phyloP scores from a whole-genome alignment of 2,113 vertebrate genomes.

The Dasyurus viverrinus region DNA sequence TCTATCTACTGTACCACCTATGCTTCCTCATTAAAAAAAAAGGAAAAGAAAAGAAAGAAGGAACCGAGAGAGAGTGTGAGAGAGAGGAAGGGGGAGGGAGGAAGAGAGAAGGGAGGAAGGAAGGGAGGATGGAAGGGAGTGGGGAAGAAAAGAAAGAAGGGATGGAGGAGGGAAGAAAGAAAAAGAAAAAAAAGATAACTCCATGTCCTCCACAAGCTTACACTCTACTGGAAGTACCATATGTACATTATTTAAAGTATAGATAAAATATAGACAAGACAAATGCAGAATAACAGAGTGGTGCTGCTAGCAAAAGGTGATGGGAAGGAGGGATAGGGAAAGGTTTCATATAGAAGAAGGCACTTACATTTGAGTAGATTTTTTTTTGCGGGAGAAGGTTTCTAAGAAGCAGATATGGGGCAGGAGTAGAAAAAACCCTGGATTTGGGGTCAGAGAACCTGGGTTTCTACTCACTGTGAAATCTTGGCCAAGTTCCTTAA shows the following conservation, averaged over 20 bases:
- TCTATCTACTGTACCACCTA: not conserved
- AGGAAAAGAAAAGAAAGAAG: not conserved
- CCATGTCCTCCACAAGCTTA: not conserved
- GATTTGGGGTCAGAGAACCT: not conserved
- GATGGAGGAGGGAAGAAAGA: no score
- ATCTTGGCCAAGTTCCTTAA: not conserved
- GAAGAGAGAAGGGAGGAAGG: no score
- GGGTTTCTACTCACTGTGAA: not conserved
- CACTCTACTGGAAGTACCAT: not conserved
- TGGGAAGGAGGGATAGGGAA: not conserved
- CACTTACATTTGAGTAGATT: not conserved
- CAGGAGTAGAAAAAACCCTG: not conserved
- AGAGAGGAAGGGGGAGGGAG: no score
- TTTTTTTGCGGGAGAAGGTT: not conserved
- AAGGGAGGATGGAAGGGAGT: no score
- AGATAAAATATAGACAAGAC: not conserved
- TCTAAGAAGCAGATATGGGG: not conserved
- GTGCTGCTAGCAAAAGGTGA: not conserved
- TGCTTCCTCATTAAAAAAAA: not conserved
- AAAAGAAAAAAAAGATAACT: not conserved
- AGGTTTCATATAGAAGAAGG: not conserved
- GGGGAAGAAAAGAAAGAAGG: no score
- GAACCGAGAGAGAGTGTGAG: no score
- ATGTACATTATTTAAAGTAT: not conserved
- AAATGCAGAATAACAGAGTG: not conserved